Percentiles rank a stretch among this genome's conserved stretches.
phyloP scores from a whole-genome alignment of 2,888 invertebrate genomes.

The Hydraecia micacea region DNA sequence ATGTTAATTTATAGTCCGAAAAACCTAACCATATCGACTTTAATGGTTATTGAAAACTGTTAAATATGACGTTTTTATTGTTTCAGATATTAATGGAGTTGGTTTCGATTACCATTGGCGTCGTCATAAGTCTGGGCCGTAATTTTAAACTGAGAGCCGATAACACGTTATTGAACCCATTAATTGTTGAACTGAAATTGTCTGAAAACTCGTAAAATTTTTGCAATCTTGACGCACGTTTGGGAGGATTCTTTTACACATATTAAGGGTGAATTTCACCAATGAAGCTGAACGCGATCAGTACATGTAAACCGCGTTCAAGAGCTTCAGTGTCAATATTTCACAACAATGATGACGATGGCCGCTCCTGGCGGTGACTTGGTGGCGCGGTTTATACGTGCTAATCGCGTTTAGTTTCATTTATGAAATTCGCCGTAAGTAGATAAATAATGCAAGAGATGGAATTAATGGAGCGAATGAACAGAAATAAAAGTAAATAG shows the following conservation, averaged over 20 bases:
- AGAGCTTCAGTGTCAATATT: neutral
- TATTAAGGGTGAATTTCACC: neutral
- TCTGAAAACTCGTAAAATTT: constrained; percentile 12
- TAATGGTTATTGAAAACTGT: constrained; percentile 56
- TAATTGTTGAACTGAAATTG: constrained; percentile 28
- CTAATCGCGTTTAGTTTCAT: neutral
- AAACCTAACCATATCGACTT: constrained; percentile 67
- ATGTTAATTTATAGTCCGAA: constrained; percentile 17
- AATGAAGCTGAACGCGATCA: neutral
- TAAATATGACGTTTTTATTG: constrained; percentile 56
- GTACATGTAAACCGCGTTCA: neutral
- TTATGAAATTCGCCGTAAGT: neutral
- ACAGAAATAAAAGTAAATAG: neutral
- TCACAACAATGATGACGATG: neutral
- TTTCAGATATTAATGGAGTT: constrained; percentile 55
- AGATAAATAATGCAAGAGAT: neutral
- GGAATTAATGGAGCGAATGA: neutral
- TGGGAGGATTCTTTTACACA: neutral
- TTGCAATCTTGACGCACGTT: neutral
- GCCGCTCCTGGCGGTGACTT: neutral
- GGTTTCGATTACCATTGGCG: constrained; percentile 55
- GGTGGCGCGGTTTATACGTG: neutral
- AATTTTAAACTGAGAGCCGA: constrained; percentile 47
- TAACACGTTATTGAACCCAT: constrained; percentile 53
- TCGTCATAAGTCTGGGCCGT: constrained; percentile 53